Evolutionary conservation across 92 coral and sea anemone species (phyloP), one percentile per base, ranked within the genome.

Genomic region (Actinostola sp.): DNA sequence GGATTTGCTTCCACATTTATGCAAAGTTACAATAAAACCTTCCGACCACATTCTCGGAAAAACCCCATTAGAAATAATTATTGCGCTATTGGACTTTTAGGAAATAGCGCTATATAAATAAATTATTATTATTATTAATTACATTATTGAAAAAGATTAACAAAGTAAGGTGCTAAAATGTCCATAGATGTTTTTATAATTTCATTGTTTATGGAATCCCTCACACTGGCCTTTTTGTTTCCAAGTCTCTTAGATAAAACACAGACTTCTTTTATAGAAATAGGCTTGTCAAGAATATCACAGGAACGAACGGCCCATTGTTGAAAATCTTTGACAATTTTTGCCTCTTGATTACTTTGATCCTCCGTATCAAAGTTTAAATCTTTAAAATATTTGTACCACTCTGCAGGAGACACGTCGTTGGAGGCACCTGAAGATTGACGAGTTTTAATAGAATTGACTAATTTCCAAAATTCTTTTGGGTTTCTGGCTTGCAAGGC

Each of bases 401-500:
- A 61, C 59, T 72, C 35, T 23, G 59, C 38, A 31, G 59, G 33
- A 3, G 63, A 19, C 29, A 56, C 39, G 6, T 59, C 66, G 32
- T 49, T 44, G 1, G 19, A 7, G n/a, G 6, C 20, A 41, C 56
- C 27, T 12, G 28, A 21, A 8, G 54, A 19, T 42, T 38, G 34
- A 33, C 42, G 32, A 1, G 61, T 17, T 49, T 45, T 73, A 41
- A 73, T 73, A 42, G 61, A 45, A 17, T 73, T 61, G 8, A 61
- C 80, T 0, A 61, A 58, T 61, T 72, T 72, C 78, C 68, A 31
- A 72, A 72, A 72, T 31, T 56, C 78, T 21, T 72, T 72, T 34
- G 66, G 78, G 20, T 72, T 72, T 29, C 26, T 30, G 19, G 54
- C 78, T 24, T 34, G 53, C 68, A 72, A 19, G 34, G 11, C 20